A percentile compares a stretch with the other conserved stretches of the same genome.
These are phyloP conservation scores for Numenius arquata DNA, from an alignment of 2,113 vertebrate species.

Conservation along the genomic window DNA sequence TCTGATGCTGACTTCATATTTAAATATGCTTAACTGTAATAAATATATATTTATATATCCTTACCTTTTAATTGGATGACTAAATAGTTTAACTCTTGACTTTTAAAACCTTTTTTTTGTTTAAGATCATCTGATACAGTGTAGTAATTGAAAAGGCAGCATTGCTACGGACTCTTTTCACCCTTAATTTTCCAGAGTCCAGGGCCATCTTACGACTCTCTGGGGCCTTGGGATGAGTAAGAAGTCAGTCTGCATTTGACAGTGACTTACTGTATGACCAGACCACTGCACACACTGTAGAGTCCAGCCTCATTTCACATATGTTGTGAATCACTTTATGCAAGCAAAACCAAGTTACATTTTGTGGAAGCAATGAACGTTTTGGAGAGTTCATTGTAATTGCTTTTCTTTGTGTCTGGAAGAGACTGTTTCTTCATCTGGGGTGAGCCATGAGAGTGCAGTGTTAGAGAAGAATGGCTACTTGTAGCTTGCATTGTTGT, in stretches of 20 bases:
- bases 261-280: background rate
- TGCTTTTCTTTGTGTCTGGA: background rate
- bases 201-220: rapidly evolving
- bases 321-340: background rate
- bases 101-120: background rate
- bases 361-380: rapidly evolving
- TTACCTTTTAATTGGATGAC: background rate
- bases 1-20: constrained; percentile 1
- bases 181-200: background rate
- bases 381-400: background rate
- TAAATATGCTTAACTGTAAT: background rate
- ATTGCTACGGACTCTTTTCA: background rate
- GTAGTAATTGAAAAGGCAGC: background rate
- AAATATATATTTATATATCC: background rate
- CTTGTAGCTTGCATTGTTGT: background rate
- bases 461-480: background rate
- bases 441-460: rapidly evolving
- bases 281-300: background rate
- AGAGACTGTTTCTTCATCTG: background rate
- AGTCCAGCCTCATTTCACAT: background rate
- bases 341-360: rapidly evolving
- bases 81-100: background rate
- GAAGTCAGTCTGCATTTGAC: background rate
- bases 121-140: background rate
- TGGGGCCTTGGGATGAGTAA: background rate